Evolutionary conservation across 2,113 vertebrate genomes (phyloP).

Genomic region (Origma solitaria): DNA sequence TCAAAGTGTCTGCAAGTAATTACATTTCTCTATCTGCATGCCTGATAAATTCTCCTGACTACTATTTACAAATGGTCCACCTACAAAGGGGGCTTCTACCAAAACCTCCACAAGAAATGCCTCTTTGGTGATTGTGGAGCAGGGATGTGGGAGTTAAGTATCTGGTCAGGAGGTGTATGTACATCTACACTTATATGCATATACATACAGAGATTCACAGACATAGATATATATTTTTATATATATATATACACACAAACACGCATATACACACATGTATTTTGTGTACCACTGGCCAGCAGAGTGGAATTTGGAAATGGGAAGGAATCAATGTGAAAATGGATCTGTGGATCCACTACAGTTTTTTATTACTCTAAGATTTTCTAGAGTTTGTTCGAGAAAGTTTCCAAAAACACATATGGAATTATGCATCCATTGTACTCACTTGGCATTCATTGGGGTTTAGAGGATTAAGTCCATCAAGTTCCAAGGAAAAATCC

Average conservation of each 20-base stretch:
- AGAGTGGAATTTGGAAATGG: neutral
- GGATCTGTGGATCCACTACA: neutral
- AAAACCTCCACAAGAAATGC: neutral
- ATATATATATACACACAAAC: accelerated
- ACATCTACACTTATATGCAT: neutral
- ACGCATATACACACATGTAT: accelerated
- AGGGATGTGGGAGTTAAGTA: neutral
- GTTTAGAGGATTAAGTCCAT: neutral
- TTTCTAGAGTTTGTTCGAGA: neutral
- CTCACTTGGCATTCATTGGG: neutral
- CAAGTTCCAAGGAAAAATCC: neutral
- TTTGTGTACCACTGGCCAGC: neutral
- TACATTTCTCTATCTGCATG: neutral
- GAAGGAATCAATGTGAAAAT: neutral
- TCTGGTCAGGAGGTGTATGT: neutral
- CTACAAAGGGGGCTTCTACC: neutral
- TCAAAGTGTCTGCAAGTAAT: neutral
- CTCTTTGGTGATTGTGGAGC: neutral
- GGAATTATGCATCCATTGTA: neutral
- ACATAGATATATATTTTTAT: neutral
- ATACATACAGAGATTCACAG: neutral
- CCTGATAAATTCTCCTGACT: neutral
- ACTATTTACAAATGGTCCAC: neutral
- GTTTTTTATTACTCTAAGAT: neutral
- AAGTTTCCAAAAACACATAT: neutral